Evolutionary conservation across 92 coral and sea anemone genomes (phyloP), one percentile per base, ranked within the genome.

Genomic region (Montipora capitata): DNA sequence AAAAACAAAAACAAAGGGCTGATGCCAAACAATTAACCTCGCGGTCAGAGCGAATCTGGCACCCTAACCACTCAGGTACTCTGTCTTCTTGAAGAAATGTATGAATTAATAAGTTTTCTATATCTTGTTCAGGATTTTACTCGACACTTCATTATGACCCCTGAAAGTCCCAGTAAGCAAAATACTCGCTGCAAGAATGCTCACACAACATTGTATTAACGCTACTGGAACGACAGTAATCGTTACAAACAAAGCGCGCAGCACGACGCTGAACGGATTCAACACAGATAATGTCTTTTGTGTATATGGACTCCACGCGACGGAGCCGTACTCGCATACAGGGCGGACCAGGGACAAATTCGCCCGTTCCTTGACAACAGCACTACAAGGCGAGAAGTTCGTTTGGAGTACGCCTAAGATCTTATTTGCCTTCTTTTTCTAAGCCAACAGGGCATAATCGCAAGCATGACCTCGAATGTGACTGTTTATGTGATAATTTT

Each of bases 391-490:
- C 27, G 27, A 20, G 27, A 20, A 20, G 27, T 20, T 20, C 27
- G 27, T 20, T 20, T 20, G 27, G 27, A 20, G 27, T 20, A 20
- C 27, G 27, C 27, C 27, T 20, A 20, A 20, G 27, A 20, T 20
- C 27, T 20, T 20, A 20, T 20, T 20, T 20, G 27, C 27, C 27
- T 20, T 20, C 27, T 20, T 20, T 20, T 20, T 20, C 27, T 49
- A 64, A 76, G 72, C 70, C 70, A 65, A 65, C 70, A 4, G 40
- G 70, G 42, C 12, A 27, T 65, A 40, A 65, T 65, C 39, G 70
- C 70, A 65, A 12, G 70, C 15, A n/a, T 65, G 35, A 7, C 39
- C 70, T 27, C 11, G 38, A 64, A 64, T 64, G 8, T 64, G 2
- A 17, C 69, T 16, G 27, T 20, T 20, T 20, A 20, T 20, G 27